Conservation (phyloP, 2,113 vertebrate genomes). For the Zosterops pallidus region DNA sequence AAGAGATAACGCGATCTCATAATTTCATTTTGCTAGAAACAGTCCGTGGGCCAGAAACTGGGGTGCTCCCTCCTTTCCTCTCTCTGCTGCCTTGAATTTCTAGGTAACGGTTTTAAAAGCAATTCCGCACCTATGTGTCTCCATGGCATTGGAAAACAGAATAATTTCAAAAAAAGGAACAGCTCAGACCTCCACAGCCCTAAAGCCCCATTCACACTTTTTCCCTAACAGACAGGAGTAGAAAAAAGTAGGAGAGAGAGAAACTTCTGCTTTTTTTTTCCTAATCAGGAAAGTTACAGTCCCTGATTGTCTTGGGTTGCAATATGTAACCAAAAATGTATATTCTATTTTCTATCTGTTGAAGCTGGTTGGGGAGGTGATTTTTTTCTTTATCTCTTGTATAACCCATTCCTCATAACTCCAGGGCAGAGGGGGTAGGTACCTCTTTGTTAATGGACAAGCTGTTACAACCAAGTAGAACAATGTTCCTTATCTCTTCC, state of each 20-base stretch:
- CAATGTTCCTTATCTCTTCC: no score
- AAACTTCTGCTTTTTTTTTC: background rate
- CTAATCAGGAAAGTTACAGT: background rate
- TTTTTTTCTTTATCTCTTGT: no score
- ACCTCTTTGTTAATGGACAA: no score
- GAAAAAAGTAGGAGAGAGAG: background rate
- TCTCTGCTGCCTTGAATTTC: background rate
- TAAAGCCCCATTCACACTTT: background rate
- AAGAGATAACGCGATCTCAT: background rate
- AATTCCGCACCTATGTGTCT: background rate
- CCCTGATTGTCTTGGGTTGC: no score
- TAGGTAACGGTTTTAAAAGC: background rate
- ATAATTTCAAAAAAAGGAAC: background rate
- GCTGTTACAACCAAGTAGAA: no score
- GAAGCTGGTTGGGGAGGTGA: no score
- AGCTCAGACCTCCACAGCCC: background rate
- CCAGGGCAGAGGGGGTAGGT: no score
- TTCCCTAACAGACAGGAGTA: background rate
- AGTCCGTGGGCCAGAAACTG: background rate
- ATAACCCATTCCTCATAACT: no score
- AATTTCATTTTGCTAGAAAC: background rate
- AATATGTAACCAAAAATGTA: no score
- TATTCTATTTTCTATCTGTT: no score
- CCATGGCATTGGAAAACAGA: background rate
- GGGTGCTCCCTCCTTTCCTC: background rate